Evolutionary conservation across 2,888 invertebrate genomes (phyloP).

Genomic region (Microplitis deprimator): DNA sequence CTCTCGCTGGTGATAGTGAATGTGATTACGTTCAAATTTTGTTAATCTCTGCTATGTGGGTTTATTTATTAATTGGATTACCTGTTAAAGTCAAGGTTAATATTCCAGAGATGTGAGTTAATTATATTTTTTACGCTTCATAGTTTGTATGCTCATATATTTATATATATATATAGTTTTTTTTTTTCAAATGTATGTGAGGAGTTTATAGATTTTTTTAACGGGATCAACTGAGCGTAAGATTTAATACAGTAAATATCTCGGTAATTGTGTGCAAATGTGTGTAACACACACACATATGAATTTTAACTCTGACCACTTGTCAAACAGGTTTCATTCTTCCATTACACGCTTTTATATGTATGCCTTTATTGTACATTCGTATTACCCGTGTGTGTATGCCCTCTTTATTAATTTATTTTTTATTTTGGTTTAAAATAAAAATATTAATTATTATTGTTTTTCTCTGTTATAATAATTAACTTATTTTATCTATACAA

Average conservation of each 20-base stretch:
- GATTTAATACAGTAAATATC: not conserved
- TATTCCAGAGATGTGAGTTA: not conserved
- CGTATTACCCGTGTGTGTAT: no score
- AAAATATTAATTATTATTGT: no score
- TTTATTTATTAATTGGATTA: not conserved
- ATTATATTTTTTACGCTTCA: not conserved
- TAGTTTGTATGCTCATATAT: no score
- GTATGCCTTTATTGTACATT: not conserved
- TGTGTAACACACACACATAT: not conserved
- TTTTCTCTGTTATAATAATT: no score
- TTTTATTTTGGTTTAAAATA: no score
- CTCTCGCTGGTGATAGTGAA: not conserved
- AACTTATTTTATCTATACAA: no score
- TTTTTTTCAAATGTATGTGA: not conserved
- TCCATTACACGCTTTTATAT: conserved; percentile 1
- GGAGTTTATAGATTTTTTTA: not conserved
- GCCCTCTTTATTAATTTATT: no score
- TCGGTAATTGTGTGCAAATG: not conserved
- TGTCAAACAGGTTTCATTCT: conserved; percentile 32
- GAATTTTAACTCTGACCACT: conserved; percentile 2
- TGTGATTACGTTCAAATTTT: not conserved
- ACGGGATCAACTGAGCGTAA: not conserved
- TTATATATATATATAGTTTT: not conserved
- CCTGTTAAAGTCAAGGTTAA: not conserved
- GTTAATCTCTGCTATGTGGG: not conserved